These are phyloP conservation scores for Poecilus cupreus DNA, from an alignment of 2,888 invertebrate species.

Conservation along the genomic window DNA sequence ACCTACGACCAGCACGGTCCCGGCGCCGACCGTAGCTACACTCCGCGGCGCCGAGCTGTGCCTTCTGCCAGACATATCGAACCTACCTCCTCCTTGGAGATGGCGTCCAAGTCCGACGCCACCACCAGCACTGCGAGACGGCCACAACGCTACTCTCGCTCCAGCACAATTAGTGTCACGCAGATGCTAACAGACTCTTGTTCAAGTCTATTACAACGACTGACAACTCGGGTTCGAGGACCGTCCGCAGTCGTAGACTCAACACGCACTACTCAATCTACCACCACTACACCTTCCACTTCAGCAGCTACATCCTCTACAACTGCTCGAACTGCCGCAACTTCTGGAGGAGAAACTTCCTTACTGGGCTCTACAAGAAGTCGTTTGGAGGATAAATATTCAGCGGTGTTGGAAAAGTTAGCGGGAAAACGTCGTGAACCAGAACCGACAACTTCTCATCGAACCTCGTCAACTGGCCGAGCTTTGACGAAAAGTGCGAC, in stretches of 20 bases:
- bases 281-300: constrained; percentile 73
- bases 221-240: constrained; percentile 84
- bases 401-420: constrained; percentile 83
- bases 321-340: neutral
- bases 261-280: constrained; percentile 71
- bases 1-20: constrained; percentile 68
- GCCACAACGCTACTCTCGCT: constrained; percentile 82
- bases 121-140: constrained; percentile 65
- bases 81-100: neutral
- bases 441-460: constrained; percentile 84
- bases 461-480: constrained; percentile 70
- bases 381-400: constrained; percentile 87
- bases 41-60: constrained; percentile 61
- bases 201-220: constrained; percentile 87
- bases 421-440: constrained; percentile 78
- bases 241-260: constrained; percentile 76
- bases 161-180: constrained; percentile 87
- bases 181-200: constrained; percentile 91
- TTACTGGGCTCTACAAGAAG: constrained; percentile 77
- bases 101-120: constrained; percentile 28
- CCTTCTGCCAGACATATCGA: constrained; percentile 51
- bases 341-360: neutral
- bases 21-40: constrained; percentile 60
- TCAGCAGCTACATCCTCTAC: constrained; percentile 65
- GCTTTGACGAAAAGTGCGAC: constrained; percentile 83